Evolutionary conservation across 2,888 invertebrate species (phyloP), one percentile per base, ranked within the genome.

Genomic region (Cacoxenus indagator): DNA sequence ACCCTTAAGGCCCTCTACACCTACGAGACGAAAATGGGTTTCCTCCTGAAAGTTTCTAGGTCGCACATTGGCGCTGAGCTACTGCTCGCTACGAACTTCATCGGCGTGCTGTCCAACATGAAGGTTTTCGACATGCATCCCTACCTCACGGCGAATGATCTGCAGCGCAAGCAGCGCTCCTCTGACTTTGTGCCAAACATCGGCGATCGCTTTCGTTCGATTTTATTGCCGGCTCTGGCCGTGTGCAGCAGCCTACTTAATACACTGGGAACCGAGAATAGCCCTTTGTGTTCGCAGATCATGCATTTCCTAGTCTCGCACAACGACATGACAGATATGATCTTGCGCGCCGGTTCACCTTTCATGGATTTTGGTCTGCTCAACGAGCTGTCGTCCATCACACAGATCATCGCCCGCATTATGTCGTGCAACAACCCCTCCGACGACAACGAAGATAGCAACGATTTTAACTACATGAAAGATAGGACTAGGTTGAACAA

Each of bases 21-120:
- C 17, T 97, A 95, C 88, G 95, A 96, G 86, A 93, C 96, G 0
- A 95, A 95, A 89, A 93, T 97, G 93, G 92, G 94, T 45, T 90
- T 95, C 75, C 89, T 96, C 19, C 90, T 92, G 65, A 91, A 93
- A 81, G 89, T 95, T 77, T 93, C 94, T 0, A 90, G 91, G 6
- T 91, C 91, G 0, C 90, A 92, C 72, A 81, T 90, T 11, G 96
- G 96, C 73, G 91, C 93, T 0, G 92, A 92, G 77, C 86, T 91
- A 64, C 81, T 93, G 0, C 78, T 93, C 5, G 91, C 91, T 73
- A 91, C 91, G 72, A 91, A 91, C 71, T 86, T 91, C 2, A 82
- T 93, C 27, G 89, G 90, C 0, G 90, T 91, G 57, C 86, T 93
- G 14, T 92, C 94, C 26, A 90, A 91, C 70, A 92, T 95, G 91